phyloP scores from a whole-genome alignment of 2,797 vertebrate genomes.

The Pitangus sulphuratus region DNA sequence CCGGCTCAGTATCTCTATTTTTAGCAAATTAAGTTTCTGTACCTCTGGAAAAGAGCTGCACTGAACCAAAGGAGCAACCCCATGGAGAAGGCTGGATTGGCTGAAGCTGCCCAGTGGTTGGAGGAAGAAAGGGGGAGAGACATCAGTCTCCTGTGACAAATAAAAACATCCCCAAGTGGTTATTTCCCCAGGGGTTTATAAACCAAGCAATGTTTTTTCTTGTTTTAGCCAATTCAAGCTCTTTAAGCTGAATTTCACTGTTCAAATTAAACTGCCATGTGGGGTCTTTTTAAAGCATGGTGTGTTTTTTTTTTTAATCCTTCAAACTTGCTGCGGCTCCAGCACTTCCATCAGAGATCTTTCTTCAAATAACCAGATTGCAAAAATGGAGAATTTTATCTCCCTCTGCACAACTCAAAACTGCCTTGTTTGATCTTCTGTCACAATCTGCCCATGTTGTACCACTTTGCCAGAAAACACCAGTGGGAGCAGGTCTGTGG shows the following conservation, averaged over 20 bases:
- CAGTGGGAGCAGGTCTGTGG: background rate
- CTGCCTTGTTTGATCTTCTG: constrained; percentile 24
- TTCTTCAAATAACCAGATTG: background rate
- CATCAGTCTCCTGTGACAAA: background rate
- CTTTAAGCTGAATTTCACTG: background rate
- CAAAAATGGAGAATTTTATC: background rate
- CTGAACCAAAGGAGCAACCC: background rate
- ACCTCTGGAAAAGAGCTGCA: background rate
- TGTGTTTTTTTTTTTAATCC: background rate
- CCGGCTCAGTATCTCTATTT: background rate
- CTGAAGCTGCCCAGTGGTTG: background rate
- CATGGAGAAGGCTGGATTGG: background rate
- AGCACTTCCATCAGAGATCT: background rate
- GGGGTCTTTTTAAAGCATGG: background rate
- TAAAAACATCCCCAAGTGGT: background rate
- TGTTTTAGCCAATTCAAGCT: background rate
- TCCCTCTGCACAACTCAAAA: background rate
- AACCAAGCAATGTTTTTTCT: background rate
- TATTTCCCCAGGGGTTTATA: background rate
- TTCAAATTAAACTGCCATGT: background rate
- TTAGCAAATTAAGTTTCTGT: background rate
- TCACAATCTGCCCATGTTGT: background rate
- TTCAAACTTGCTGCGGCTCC: background rate
- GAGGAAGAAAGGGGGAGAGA: background rate
- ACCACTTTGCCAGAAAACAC: background rate